A percentile compares a stretch with the other conserved stretches of the same genome.
phyloP scores from a whole-genome alignment of 2,797 vertebrate genomes.

The Cuniculus paca region DNA sequence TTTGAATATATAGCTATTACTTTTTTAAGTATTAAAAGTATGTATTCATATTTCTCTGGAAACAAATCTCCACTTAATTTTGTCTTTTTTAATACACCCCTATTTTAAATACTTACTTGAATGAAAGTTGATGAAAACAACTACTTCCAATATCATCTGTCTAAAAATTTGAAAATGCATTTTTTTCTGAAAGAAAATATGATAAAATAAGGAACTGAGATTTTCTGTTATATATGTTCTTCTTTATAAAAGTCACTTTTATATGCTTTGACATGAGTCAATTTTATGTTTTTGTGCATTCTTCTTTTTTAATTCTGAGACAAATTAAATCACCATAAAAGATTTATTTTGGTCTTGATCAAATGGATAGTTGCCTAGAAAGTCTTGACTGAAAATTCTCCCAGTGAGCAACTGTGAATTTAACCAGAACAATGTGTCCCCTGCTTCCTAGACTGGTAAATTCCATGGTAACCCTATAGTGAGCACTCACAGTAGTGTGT shows the following conservation, averaged over 20 bases:
- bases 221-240: background rate
- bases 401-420: too few relatives aligned
- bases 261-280: too few relatives aligned
- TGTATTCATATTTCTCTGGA: background rate
- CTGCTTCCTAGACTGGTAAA: too few relatives aligned
- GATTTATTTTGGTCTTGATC: too few relatives aligned
- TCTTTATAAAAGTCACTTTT: background rate
- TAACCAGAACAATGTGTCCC: too few relatives aligned
- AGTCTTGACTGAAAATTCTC: too few relatives aligned
- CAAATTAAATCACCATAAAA: background rate
- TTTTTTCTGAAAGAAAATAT: background rate
- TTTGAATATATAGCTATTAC: background rate
- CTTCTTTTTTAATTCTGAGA: background rate
- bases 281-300: background rate
- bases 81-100: background rate
- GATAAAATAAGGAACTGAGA: background rate
- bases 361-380: too few relatives aligned
- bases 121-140: background rate
- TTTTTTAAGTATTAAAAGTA: background rate
- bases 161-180: background rate
- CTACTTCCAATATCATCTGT: background rate
- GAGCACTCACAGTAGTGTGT: too few relatives aligned
- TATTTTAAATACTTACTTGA: conserved; percentile 10
- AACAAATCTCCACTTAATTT: background rate
- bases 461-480: too few relatives aligned